Conservation (phyloP, 2,797 vertebrate genomes). For the Coregonus suidteri region DNA sequence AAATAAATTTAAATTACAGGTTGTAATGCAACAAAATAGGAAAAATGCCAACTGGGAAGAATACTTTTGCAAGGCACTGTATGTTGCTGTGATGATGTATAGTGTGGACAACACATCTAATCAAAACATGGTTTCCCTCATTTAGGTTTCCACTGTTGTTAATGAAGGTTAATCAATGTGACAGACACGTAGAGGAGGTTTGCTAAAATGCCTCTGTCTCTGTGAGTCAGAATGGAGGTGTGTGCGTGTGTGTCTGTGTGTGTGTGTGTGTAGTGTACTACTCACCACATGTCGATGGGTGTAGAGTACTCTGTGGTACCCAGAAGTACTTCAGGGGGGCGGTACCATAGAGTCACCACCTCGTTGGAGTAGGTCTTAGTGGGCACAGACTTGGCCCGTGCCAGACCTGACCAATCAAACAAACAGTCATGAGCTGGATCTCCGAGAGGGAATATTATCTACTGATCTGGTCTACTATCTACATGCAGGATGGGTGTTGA, state of each 20-base stretch:
- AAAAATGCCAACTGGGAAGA: too few relatives aligned
- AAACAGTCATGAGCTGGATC: not conserved
- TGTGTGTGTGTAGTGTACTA: not conserved
- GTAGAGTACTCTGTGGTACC: conserved; percentile 95
- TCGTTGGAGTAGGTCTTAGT: conserved; percentile 98
- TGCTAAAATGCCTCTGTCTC: not conserved
- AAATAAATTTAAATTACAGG: too few relatives aligned
- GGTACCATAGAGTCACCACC: conserved; percentile 96
- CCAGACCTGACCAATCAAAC: conserved; percentile 72
- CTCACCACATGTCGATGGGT: conserved; percentile 97
- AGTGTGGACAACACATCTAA: too few relatives aligned
- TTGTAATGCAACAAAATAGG: too few relatives aligned
- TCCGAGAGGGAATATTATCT: not conserved
- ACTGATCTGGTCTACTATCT: not conserved
- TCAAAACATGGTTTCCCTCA: not conserved
- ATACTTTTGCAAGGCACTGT: too few relatives aligned
- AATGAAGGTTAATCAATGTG: too few relatives aligned
- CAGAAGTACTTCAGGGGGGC: conserved; percentile 92
- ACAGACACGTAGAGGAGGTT: not conserved
- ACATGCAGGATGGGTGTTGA: not conserved
- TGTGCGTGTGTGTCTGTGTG: not conserved
- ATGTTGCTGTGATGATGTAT: not conserved
- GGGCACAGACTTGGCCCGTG: conserved; percentile 86
- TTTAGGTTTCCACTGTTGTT: not conserved
- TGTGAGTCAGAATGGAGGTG: not conserved